These are phyloP conservation scores for Mustela nigripes DNA, from an alignment of 2,113 vertebrate genomes.

Conservation along the genomic window DNA sequence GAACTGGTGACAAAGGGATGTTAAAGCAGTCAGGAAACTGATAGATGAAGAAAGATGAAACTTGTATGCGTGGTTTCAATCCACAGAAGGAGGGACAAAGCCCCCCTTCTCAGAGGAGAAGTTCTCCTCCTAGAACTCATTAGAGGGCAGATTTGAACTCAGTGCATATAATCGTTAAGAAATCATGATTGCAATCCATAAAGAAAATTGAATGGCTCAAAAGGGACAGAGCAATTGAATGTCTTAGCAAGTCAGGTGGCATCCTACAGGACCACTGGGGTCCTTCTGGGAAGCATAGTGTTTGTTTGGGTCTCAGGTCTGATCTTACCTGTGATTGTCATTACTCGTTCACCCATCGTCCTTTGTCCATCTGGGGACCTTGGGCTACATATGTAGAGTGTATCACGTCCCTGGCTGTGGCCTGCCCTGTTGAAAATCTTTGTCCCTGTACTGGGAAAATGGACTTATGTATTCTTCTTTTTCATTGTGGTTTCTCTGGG, in stretches of 20 bases:
- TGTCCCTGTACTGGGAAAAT: slow-evolving; percentile 11
- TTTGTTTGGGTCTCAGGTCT: not conserved
- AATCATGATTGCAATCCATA: not conserved
- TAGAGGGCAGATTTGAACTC: not conserved
- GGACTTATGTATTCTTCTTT: not conserved
- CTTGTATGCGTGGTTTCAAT: not conserved
- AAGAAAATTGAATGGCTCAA: not conserved
- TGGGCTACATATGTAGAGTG: fast-evolving
- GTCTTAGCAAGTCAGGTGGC: not conserved
- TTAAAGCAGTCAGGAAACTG: not conserved
- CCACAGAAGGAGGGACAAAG: not conserved
- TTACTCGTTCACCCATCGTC: not conserved
- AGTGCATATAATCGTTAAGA: not conserved
- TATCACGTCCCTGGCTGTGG: not conserved
- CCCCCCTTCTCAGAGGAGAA: too few species aligned
- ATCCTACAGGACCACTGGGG: fast-evolving
- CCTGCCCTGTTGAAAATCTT: not conserved
- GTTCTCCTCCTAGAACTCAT: not conserved
- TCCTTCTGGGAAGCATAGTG: not conserved
- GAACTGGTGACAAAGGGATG: not conserved
- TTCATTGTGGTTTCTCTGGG: not conserved
- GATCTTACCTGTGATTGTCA: not conserved
- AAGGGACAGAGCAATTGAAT: not conserved
- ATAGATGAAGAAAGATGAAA: not conserved
- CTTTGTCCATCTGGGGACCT: not conserved